Conservation (phyloP, 2,113 vertebrate genomes). For the Synchiropus splendidus region DNA sequence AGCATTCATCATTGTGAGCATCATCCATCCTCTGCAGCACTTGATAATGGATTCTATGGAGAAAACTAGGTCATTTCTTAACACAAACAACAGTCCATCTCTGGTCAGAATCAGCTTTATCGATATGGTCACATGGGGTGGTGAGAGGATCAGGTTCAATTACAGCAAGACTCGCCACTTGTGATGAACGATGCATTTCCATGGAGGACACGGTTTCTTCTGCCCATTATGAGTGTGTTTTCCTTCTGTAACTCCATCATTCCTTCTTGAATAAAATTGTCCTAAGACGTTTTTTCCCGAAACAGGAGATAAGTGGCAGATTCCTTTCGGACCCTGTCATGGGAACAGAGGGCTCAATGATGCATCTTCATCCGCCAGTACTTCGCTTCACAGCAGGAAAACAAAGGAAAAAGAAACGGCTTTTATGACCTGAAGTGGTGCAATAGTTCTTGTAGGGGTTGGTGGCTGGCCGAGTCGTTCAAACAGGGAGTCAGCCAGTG, state of each 20-base stretch:
- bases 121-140: too few species aligned
- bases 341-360: constrained; percentile 6
- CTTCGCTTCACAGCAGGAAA: constrained; percentile 1
- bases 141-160: too few species aligned
- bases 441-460: constrained; percentile 18
- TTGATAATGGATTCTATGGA: too few species aligned
- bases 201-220: too few species aligned
- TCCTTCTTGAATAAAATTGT: constrained; percentile 44
- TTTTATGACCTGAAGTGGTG: constrained; percentile 23
- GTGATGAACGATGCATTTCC: too few species aligned
- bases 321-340: constrained; percentile 6
- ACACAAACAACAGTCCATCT: too few species aligned
- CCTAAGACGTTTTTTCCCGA: constrained; percentile 27
- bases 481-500: too few species aligned
- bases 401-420: constrained; percentile 11
- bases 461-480: background rate
- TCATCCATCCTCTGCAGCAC: too few species aligned
- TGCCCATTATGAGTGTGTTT: constrained; percentile 52
- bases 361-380: background rate
- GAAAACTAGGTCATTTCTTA: too few species aligned
- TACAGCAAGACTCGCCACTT: too few species aligned
- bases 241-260: constrained; percentile 43
- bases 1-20: too few species aligned
- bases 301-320: constrained; percentile 5
- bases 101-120: too few species aligned